Conservation (phyloP, 2,888 invertebrate genomes). For the Nebria brevicollis region DNA sequence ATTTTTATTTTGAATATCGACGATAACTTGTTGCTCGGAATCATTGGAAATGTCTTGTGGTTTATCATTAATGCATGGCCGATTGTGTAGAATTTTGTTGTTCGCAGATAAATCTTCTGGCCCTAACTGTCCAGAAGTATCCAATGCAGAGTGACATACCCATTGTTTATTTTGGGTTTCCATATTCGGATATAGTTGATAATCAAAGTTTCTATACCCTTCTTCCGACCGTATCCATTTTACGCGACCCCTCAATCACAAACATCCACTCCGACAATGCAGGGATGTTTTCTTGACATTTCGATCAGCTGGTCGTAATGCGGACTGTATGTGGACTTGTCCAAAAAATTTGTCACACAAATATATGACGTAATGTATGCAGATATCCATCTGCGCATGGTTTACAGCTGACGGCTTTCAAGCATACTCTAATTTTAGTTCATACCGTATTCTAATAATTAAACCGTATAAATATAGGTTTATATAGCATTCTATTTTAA, state of each 20-base stretch:
- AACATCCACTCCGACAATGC: conserved; percentile 20
- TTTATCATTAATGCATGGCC: conserved; percentile 27
- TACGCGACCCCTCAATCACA: conserved; percentile 28
- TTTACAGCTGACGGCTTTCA: conserved; percentile 34
- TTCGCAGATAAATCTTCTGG: conserved; percentile 40
- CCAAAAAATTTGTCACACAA: conserved; percentile 47
- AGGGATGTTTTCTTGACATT: conserved; percentile 43
- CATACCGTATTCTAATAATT: neutral
- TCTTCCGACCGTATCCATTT: conserved; percentile 34
- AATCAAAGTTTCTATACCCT: conserved; percentile 23
- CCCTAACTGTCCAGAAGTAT: conserved; percentile 39
- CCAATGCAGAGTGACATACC: conserved; percentile 40
- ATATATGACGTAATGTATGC: conserved; percentile 44
- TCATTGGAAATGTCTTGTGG: conserved; percentile 22
- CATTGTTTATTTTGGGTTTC: conserved; percentile 47
- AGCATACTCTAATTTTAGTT: conserved; percentile 8
- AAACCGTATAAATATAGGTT: neutral
- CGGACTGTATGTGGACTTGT: conserved; percentile 47
- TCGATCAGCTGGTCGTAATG: conserved; percentile 44
- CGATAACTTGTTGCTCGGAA: conserved; percentile 19
- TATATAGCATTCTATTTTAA: neutral
- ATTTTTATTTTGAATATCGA: conserved; percentile 43
- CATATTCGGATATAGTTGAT: conserved; percentile 24
- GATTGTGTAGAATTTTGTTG: conserved; percentile 25
- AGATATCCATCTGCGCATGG: conserved; percentile 46